A percentile compares a stretch with the other conserved stretches of the same genome.
phyloP scores from a whole-genome alignment of 1,140 invertebrate species.

The Gonioctena quinquepunctata region DNA sequence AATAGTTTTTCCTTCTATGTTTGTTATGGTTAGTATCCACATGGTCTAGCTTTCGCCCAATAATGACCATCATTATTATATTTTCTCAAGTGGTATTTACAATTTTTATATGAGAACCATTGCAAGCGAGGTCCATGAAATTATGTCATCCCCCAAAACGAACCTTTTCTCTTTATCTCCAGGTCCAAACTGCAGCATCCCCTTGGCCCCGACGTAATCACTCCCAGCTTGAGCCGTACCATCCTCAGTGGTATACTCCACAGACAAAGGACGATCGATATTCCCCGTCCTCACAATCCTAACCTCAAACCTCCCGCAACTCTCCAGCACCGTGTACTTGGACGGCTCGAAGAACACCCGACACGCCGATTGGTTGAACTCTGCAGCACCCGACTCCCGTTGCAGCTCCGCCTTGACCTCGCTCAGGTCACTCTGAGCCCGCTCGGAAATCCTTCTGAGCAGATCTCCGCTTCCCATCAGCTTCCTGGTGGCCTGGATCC shows the following conservation, averaged over 20 bases:
- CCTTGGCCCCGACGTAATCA: conserved; percentile 89
- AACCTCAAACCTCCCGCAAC: conserved; percentile 92
- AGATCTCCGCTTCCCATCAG: conserved; percentile 94
- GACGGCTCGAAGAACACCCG: conserved; percentile 92
- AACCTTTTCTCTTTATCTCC: conserved; percentile 81
- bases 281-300: conserved; percentile 85
- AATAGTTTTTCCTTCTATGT: too few relatives aligned
- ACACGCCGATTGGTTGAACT: conserved; percentile 65
- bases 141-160: too few relatives aligned
- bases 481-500: conserved; percentile 95
- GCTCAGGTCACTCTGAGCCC: conserved; percentile 80
- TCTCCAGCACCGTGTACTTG: conserved; percentile 98
- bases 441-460: conserved; percentile 84
- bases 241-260: conserved; percentile 96
- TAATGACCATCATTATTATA: too few relatives aligned
- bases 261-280: conserved; percentile 73
- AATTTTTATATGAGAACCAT: too few relatives aligned
- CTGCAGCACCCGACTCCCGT: conserved; percentile 65
- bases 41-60: too few relatives aligned
- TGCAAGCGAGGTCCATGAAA: too few relatives aligned
- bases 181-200: conserved; percentile 82
- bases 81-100: too few relatives aligned
- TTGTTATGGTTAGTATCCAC: too few relatives aligned
- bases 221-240: conserved; percentile 94
- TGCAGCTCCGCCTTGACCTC: conserved; percentile 75